These are phyloP conservation scores for Platyrinchus mystaceus DNA, from an alignment of 2,797 vertebrate genomes.

Conservation along the genomic window DNA sequence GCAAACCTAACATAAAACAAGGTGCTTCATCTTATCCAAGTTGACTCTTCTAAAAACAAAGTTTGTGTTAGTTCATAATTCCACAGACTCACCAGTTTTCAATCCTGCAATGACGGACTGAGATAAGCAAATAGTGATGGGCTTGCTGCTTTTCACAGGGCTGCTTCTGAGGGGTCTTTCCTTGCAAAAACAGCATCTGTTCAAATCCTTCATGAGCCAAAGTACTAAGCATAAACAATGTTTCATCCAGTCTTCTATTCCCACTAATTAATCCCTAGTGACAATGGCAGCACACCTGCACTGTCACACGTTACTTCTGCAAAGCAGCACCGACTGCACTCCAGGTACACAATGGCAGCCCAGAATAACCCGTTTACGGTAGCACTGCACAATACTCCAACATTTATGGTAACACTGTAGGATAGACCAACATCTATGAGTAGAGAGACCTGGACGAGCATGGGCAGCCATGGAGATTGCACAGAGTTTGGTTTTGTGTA, in stretches of 20 bases:
- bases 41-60: not conserved
- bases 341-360: not conserved
- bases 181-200: not conserved
- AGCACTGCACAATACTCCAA: not conserved
- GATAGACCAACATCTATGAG: not conserved
- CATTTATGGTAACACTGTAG: not conserved
- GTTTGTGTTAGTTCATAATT: not conserved
- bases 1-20: not conserved
- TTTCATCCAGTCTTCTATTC: not conserved
- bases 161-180: not conserved
- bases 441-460: not conserved
- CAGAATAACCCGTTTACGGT: no score
- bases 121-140: not conserved
- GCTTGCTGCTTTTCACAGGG: not conserved
- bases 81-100: not conserved
- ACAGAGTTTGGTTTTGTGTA: not conserved
- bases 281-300: not conserved
- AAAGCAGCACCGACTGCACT: not conserved
- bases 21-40: not conserved
- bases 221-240: not conserved
- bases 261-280: not conserved
- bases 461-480: not conserved
- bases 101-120: not conserved
- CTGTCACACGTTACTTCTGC: rapidly evolving
- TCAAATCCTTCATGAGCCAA: not conserved